A percentile compares a stretch with the other conserved stretches of the same genome.
Conservation (phyloP, 2,888 invertebrate species). For the Auanema sp. region DNA sequence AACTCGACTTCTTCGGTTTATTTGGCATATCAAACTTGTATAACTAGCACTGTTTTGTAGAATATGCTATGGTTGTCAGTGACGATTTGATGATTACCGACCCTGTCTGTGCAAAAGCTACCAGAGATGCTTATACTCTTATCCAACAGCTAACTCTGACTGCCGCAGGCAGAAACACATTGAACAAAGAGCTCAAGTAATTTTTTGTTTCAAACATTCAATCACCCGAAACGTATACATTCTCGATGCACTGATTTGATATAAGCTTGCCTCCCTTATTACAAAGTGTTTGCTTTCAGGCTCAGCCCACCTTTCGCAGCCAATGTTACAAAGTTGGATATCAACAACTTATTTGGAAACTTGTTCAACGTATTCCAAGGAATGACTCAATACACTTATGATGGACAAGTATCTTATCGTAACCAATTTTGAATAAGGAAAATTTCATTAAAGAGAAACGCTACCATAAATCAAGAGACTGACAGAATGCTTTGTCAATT, state of each 20-base stretch:
- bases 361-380: constrained; percentile 52
- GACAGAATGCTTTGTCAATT: background rate
- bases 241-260: too few relatives aligned
- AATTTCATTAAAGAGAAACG: background rate
- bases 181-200: constrained; percentile 39
- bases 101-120: constrained; percentile 25
- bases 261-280: too few relatives aligned
- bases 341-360: constrained; percentile 52
- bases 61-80: constrained; percentile 47
- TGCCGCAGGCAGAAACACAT: constrained; percentile 25
- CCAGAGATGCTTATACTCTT: constrained; percentile 30
- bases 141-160: constrained; percentile 37
- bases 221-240: too few relatives aligned
- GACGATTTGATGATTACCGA: constrained; percentile 34
- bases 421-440: background rate
- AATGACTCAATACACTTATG: constrained; percentile 60
- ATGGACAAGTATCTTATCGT: constrained; percentile 40
- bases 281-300: constrained; percentile 27
- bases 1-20: constrained; percentile 40
- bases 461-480: constrained; percentile 4
- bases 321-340: constrained; percentile 42
- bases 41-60: constrained; percentile 14
- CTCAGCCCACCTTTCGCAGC: constrained; percentile 40
- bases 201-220: background rate
- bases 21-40: too few relatives aligned